Base-by-base conservation (phyloP, 1,140 invertebrate genomes). In the Drosophila takahashii region DNA sequence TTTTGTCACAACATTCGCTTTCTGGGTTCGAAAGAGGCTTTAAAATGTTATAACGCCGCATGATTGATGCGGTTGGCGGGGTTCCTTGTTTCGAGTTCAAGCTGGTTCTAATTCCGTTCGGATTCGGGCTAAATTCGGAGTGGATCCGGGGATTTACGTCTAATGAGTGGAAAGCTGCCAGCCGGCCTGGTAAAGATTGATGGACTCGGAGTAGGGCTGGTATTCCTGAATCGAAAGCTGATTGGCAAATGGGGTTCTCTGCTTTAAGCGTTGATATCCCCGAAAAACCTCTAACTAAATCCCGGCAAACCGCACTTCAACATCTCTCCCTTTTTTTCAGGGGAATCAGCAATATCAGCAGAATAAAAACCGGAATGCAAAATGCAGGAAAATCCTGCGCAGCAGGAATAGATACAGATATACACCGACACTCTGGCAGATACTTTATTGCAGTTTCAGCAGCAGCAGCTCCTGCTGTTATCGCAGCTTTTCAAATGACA, bases 391-490 rank as follows among this genome's bases (percentile, higher is more conserved):
- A 79, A 65, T 45, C 54, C 51, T 47, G 45, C 45, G 64, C 48
- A 50, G 65, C 62, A 45, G 59, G 53, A 36, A 47, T 67, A 67
- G 67, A 64, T 78, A 58, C 47, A 60, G 52, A 50, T 48, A 62
- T 64, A n/a, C n/a, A 62, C 41, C 29, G 37, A 42, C 39, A 13
- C 37, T 11, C 39, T 74, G 71, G 65, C 52, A 70, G 69, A 79
- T 79, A 56, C 50, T 87, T 83, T 83, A 89, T 62, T 83, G 83
- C 83, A 71, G 75, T 79, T 67, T 89, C 84, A 84, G 84, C 84
- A 81, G 83, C 83, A 80, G 83, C 83, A 80, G 37, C 27, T 32
- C 65, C 29, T 53, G 34, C 47, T 39, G 74, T 53, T 67, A 78
- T 66, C 66, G 58, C 75, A 62, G 79, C 77, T 62, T 61, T 77